Evolutionary conservation across 2,113 vertebrate species (phyloP).

Genomic region (Okapia johnstoni): DNA sequence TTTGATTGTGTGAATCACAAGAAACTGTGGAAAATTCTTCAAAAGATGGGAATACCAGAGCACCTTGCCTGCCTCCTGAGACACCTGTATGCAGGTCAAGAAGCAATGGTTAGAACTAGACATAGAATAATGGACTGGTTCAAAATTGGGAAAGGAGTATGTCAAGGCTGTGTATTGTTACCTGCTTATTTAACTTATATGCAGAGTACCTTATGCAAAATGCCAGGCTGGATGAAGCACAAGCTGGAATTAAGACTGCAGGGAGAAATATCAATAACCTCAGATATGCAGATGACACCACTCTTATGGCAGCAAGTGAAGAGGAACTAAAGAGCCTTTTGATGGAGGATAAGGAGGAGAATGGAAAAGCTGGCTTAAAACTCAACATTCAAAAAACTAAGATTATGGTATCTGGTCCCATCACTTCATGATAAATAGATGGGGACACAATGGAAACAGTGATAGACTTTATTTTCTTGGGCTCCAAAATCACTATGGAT

Average conservation of each 20-base stretch:
- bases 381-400: not conserved
- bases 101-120: not conserved
- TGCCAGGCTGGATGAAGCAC: not conserved
- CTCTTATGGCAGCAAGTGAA: not conserved
- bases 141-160: not conserved
- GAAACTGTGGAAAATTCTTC: not conserved
- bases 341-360: not conserved
- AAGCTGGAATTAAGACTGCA: not conserved
- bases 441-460: not conserved
- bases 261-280: not conserved
- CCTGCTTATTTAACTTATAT: not conserved
- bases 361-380: not conserved
- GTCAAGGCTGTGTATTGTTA: not conserved
- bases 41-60: not conserved
- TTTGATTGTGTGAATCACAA: not conserved
- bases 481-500: not conserved
- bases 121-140: not conserved
- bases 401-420: not conserved
- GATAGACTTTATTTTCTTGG: not conserved
- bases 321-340: not conserved
- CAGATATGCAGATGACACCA: not conserved
- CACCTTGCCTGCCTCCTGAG: not conserved
- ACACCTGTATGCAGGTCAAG: not conserved
- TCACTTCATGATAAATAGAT: not conserved
- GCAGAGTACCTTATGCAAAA: not conserved